Base-by-base conservation (phyloP, 2,888 invertebrate species). In the Rhogogaster chlorosoma region DNA sequence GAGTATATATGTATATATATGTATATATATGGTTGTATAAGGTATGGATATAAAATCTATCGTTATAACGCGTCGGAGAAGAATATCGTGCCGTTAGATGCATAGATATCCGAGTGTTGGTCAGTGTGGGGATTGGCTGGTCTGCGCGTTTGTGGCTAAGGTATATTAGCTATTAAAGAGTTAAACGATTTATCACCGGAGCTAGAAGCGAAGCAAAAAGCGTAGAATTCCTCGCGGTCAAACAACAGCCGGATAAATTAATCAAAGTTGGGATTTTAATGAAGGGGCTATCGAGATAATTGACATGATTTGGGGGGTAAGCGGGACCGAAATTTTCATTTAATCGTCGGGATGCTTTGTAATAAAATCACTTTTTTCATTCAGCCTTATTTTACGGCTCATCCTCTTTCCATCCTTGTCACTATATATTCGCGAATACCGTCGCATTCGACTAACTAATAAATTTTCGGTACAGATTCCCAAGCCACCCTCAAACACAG, bases 261-360 rank as follows among this genome's bases (percentile, higher is more conserved):
- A 90, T 90, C 89, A 90, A 89, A 89, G 87, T 83, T 83, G 87
- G 87, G 88, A 88, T 88, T 88, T 89, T 90, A 88, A 89, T 90
- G 87, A 89, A 85, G 87, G 89, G 89, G 89, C 88, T 88, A 89
- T 89, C 89, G 87, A 88, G 87, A 88, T 90, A 89, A 90, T 89
- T 88, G 89, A 87, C 88, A 88, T 89, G 89, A 89, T 90, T 89
- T 88, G 75, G 86, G 83, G 86, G 83, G 45, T 89, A 88, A 87
- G 80, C 86, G 84, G 86, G 38, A 18, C 22, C 53, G 49, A 86
- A 85, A 86, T 85, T 85, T 84, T 75, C 70, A 70, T 84, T 84
- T 84, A 85, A 85, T 85, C 82, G 77, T 67, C 70, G 26, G 80
- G 64, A 80, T n/a, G 45, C 15, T 70, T 45, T 18, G 67, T 83